Base-by-base conservation (phyloP, 2,113 vertebrate species). In the Etia nguti region DNA sequence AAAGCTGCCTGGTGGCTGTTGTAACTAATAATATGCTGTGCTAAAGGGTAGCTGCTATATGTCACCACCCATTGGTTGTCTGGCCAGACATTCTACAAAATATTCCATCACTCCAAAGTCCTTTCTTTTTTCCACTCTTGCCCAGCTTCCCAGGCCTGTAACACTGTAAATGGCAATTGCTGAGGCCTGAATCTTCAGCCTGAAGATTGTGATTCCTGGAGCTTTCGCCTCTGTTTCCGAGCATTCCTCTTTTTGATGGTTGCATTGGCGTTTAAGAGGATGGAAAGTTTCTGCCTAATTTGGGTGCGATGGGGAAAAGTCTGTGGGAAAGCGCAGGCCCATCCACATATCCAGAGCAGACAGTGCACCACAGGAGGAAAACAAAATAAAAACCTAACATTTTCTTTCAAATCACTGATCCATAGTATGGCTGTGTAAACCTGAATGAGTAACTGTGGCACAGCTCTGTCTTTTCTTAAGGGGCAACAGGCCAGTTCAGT, bases 271-370 rank as follows among this genome's bases (percentile, higher is more conserved):
- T 95, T 95, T 84, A 93, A 86, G 83, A 94, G 94, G 82, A 89
- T 6, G 95, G 95, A 96, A 95, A 93, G 92, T 96, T 95, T 92
- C 93, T 92, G 52, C 82, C 80, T 95, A 94, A 96, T 95, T 96
- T 94, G 87, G 92, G 86, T 92, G 87, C 18, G 22, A 93, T 90
- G 82, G 85, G 92, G 88, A 84, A 92, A 90, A 90, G 80, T 87
- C 86, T 93, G 89, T 89, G 88, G 90, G 90, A 92, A 93, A 93
- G 48, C 18, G 22, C 82, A 65, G 79, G 80, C 54, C 84, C 24
- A 52, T 90, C 90, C 82, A 84, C 89, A 93, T 90, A 89, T 87
- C 83, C 5, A 77, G 80, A 89, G 80, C 36, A 52, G 85, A 85
- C 16, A 4, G 83, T 81, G 83, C 89, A 91, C 88, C 82, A 18